Evolutionary conservation across 2,113 vertebrate species (phyloP), one percentile per base, ranked within the genome.

Genomic region (Cacatua alba): DNA sequence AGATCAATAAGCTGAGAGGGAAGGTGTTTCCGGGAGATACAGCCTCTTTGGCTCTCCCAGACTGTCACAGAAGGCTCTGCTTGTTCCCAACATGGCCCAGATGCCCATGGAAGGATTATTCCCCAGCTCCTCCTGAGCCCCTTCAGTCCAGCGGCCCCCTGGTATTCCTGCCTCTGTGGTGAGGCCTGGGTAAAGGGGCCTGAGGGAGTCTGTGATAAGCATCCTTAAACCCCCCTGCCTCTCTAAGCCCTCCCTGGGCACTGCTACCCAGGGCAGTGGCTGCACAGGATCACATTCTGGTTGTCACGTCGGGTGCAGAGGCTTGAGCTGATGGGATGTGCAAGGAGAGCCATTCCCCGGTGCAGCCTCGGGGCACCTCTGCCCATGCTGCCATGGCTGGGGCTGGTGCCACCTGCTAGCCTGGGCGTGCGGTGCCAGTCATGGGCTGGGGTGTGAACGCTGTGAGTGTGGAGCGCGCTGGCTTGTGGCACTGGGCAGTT

Each of bases 371-470:
- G 35, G 65, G 74, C 43, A 10, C 44, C 49, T 33, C 84, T 17
- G 41, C 59, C 72, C 46, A 10, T 1, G 2, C 13, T 29, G 77
- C 82, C 16, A 29, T 21, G 51, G 53, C 62, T 76, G 69, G 28
- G 64, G 75, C 39, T 35, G 49, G 13, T 18, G 28, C 3, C 11
- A 74, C 49, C 28, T 6, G 0, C 3, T 3, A 84, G n/a, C 51
- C 2, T 15, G 6, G 44, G 53, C 1, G 3, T 4, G 1, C 0
- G 4, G 37, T 33, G 31, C 15, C 4, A 8, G 17, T 13, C 19
- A 6, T 0, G 0, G 65, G 8, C 49, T 10, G 35, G 52, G 53
- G 37, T 11, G 41, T 52, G 4, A 26, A 19, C 29, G 3, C 62
- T 7, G 68, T 2, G 8, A 37, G 53, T 0, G 31, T 13, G 77